Base-by-base conservation (phyloP, 2,888 invertebrate species). In the Drosophila putrida region DNA sequence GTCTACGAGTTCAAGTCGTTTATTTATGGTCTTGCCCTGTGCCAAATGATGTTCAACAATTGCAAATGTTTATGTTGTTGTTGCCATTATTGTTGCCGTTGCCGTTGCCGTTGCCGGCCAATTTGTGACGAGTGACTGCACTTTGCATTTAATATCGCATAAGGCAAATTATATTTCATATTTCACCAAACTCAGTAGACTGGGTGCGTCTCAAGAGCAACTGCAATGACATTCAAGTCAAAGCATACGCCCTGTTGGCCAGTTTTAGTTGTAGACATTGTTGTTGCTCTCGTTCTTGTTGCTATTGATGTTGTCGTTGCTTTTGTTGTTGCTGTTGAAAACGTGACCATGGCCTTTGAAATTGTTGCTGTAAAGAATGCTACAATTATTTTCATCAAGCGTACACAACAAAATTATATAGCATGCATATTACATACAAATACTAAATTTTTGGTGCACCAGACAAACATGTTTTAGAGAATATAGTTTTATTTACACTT, bases 321-420 rank as follows among this genome's bases (percentile, higher is more conserved):
- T 33, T 33, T 13, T 31, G 63, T 69, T 33, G 41, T 28, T 25
- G 44, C 6, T 33, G 41, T 13, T 31, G 63, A 67, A 65, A 70
- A 71, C 65, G 70, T 82, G 88, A 85, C 86, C 82, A 68, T 88
- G 88, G 82, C 85, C 79, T 88, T 73, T 88, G 60, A 62, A 71
- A 70, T 67, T 71, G 71, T 47, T 73, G 68, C 65, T 62, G 69
- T 58, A 82, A 85, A 88, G 82, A 82, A 85, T 82, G 82, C 77
- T 88, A 85, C 86, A 82, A 88, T 88, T 88, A 88, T 85, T 88
- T 78, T 75, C 86, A 85, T 88, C 82, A 69, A 63, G 73, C 70
- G 75, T 39, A 51, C 54, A 69, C 61, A 69, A 71, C 62, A 63
- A 71, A 70, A 71, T 47, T 64, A 44, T 31, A 62, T 51, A 28